Percentiles rank a stretch among this genome's conserved stretches.
These are phyloP conservation scores for Acipenser ruthenus DNA, from an alignment of 2,797 vertebrate species.

Conservation along the genomic window DNA sequence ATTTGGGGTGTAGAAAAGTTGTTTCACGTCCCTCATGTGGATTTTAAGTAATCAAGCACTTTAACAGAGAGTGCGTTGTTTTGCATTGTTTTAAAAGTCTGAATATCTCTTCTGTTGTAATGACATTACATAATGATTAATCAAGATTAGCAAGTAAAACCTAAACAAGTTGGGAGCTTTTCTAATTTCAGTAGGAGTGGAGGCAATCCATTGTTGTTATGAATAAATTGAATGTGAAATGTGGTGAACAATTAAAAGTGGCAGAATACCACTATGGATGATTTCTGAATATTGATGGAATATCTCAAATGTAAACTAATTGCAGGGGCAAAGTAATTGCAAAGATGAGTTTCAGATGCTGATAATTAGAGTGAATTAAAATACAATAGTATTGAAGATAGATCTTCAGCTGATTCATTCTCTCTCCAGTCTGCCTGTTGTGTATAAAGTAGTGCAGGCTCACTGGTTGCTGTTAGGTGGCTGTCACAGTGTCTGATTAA, in stretches of 20 bases:
- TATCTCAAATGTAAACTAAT: background rate
- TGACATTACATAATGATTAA: constrained; percentile 23
- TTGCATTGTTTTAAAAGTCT: background rate
- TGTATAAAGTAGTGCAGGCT: constrained; percentile 49
- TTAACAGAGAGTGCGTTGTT: background rate
- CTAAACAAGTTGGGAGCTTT: constrained; percentile 16
- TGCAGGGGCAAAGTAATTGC: constrained; percentile 24
- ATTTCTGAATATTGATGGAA: background rate
- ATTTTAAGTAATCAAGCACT: background rate
- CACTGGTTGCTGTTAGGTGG: constrained; percentile 72
- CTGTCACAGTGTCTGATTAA: constrained; percentile 98
- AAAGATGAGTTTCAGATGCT: constrained; percentile 30
- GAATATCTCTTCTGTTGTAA: constrained; percentile 6
- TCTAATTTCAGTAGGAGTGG: constrained; percentile 19
- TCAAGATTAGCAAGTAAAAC: constrained; percentile 20
- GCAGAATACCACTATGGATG: background rate
- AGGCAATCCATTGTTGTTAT: constrained; percentile 30
- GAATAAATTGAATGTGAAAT: constrained; percentile 28
- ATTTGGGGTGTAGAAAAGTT: background rate
- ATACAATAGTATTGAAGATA: constrained; percentile 8
- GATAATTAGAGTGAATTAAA: constrained; percentile 23
- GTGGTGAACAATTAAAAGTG: constrained; percentile 22
- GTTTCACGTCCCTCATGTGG: background rate
- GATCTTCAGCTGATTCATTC: constrained; percentile 8
- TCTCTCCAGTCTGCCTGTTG: constrained; percentile 51